Percentiles rank a stretch among this genome's conserved stretches.
Evolutionary conservation across 2,797 vertebrate species (phyloP).

Genomic region (Spinus pinus): DNA sequence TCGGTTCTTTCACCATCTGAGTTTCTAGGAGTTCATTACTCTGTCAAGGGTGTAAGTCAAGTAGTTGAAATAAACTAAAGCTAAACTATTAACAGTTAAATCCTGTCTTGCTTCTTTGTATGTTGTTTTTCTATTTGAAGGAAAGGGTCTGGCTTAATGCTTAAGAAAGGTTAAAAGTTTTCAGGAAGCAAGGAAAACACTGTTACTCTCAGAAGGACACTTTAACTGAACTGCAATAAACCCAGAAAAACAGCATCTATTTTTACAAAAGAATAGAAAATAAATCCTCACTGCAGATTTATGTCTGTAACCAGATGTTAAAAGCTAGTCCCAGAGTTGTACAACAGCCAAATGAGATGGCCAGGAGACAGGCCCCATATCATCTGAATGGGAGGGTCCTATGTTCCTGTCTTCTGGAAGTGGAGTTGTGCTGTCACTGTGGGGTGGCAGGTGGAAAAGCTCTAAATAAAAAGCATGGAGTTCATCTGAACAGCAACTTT

Average conservation of each 20-base stretch:
- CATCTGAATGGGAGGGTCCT: fast-evolving
- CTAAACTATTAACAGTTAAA: not conserved
- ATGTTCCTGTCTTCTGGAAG: not conserved
- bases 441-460: not conserved
- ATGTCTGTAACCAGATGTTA: not conserved
- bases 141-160: not conserved
- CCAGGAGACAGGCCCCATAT: fast-evolving
- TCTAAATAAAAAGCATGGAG: not conserved
- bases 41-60: not conserved
- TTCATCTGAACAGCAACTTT: not conserved
- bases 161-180: not conserved
- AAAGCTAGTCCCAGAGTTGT: not conserved
- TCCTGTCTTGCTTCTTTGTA: not conserved
- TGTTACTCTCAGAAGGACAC: not conserved
- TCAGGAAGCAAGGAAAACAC: not conserved
- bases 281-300: not conserved
- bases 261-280: not conserved
- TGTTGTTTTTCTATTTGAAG: not conserved
- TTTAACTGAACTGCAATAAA: not conserved
- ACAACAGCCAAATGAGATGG: fast-evolving
- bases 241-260: not conserved
- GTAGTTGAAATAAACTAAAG: not conserved
- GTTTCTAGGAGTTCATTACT: not conserved
- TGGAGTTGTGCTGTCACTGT: not conserved
- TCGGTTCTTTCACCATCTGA: not conserved